Conservation (phyloP, 2,113 vertebrate genomes). For the Actinemys pallida region DNA sequence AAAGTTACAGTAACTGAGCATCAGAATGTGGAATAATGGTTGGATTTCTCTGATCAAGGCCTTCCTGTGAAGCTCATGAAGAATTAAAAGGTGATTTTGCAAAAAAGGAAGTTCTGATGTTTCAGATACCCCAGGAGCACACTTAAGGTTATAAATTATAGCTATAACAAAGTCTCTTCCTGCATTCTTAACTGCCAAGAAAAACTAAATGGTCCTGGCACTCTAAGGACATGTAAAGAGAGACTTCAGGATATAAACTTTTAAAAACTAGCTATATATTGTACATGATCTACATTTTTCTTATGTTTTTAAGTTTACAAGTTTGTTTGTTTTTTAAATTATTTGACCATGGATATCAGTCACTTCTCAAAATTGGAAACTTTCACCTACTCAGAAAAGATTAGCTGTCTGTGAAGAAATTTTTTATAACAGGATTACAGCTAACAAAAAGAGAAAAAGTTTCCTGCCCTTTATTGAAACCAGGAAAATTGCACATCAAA, state of each 20-base stretch:
- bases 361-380: not conserved
- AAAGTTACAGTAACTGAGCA: not conserved
- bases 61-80: not conserved
- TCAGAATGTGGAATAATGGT: not conserved
- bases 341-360: not conserved
- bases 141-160: conserved; percentile 30
- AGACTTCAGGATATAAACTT: not conserved
- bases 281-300: not conserved
- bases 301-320: not conserved
- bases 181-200: conserved; percentile 28
- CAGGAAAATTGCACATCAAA: not conserved
- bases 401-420: not conserved
- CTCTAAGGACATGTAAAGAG: not conserved
- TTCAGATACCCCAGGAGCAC: conserved; percentile 25
- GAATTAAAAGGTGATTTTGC: not conserved
- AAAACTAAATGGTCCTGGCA: conserved; percentile 17
- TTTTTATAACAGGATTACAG: not conserved
- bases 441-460: not conserved
- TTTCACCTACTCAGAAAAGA: not conserved
- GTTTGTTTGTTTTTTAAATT: not conserved
- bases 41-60: not conserved
- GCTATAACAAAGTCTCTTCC: not conserved
- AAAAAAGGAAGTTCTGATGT: not conserved
- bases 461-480: not conserved
- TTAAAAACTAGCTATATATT: not conserved